Conservation (phyloP, 2,113 vertebrate genomes). For the Oryzias celebensis region DNA sequence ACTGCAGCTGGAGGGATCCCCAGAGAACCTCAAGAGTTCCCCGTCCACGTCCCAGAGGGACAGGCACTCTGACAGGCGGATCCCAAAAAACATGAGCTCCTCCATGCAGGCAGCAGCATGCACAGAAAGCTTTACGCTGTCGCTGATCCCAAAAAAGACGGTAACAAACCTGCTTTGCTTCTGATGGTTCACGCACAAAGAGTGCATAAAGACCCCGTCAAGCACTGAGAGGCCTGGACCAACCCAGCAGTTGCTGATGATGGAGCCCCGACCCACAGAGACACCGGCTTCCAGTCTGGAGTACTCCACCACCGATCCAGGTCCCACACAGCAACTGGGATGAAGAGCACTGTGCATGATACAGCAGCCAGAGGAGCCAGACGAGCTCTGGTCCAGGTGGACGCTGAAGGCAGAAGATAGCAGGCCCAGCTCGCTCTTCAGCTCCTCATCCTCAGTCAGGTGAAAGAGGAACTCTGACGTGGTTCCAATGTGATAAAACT, state of each 20-base stretch:
- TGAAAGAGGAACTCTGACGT: constrained; percentile 88
- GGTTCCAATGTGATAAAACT: constrained; percentile 93
- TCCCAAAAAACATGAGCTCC: constrained; percentile 77
- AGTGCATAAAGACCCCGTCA: constrained; percentile 80
- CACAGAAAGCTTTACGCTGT: constrained; percentile 82
- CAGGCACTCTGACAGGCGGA: constrained; percentile 75
- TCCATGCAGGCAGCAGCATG: constrained; percentile 51
- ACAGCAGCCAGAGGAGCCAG: constrained; percentile 60
- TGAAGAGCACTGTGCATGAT: constrained; percentile 84
- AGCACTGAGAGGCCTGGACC: constrained; percentile 70
- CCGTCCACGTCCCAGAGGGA: constrained; percentile 76
- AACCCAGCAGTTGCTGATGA: constrained; percentile 83
- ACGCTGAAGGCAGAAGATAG: constrained; percentile 79
- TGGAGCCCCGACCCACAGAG: constrained; percentile 76
- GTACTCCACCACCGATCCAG: constrained; percentile 85
- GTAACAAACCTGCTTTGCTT: constrained; percentile 74
- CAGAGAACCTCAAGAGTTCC: constrained; percentile 79
- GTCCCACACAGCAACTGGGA: constrained; percentile 69
- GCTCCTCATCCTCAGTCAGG: constrained; percentile 75
- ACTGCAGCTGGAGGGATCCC: constrained; percentile 57
- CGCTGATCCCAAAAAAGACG: constrained; percentile 80
- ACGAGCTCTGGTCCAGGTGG: constrained; percentile 9
- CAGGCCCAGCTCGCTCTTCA: constrained; percentile 83
- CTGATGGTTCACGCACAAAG: constrained; percentile 76
- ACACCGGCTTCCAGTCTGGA: constrained; percentile 80